Evolutionary conservation across 2,888 invertebrate species (phyloP).

Genomic region (Trichogramma evanescens): DNA sequence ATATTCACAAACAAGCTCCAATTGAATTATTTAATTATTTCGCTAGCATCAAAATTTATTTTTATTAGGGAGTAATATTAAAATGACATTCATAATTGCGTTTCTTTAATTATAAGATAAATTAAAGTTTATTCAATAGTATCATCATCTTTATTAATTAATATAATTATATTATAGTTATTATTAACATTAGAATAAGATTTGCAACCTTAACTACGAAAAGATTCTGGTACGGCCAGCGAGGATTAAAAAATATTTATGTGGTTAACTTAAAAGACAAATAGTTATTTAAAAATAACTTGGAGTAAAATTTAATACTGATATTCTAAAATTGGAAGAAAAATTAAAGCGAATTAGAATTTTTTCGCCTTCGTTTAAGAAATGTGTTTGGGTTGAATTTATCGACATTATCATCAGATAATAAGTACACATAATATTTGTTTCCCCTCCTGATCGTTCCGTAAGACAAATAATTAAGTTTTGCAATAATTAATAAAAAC

Average conservation of each 20-base stretch:
- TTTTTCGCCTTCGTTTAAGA: too few relatives aligned
- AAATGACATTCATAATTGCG: constrained; percentile 11
- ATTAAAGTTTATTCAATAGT: constrained; percentile 8
- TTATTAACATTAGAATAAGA: constrained; percentile 20
- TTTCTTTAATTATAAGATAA: constrained; percentile 8
- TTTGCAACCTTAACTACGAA: not conserved
- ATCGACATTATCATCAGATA: not conserved
- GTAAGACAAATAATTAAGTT: constrained; percentile 23
- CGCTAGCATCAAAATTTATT: constrained; percentile 21
- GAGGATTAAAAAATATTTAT: constrained; percentile 47
- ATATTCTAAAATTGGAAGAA: too few relatives aligned
- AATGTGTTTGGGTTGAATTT: not conserved
- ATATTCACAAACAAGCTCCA: too few relatives aligned
- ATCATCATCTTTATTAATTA: constrained; percentile 14
- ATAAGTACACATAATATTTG: constrained; percentile 35
- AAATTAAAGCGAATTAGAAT: too few relatives aligned
- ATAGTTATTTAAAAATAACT: too few relatives aligned
- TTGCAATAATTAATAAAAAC: constrained; percentile 25
- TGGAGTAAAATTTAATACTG: too few relatives aligned
- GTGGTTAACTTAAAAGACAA: not conserved
- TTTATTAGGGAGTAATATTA: constrained; percentile 35
- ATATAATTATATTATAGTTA: constrained; percentile 9
- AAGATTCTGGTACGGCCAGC: constrained; percentile 32
- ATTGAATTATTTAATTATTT: too few relatives aligned
- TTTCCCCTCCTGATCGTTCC: constrained; percentile 46